Conservation (phyloP, 2,797 vertebrate species). For the Thalassophryne amazonica region DNA sequence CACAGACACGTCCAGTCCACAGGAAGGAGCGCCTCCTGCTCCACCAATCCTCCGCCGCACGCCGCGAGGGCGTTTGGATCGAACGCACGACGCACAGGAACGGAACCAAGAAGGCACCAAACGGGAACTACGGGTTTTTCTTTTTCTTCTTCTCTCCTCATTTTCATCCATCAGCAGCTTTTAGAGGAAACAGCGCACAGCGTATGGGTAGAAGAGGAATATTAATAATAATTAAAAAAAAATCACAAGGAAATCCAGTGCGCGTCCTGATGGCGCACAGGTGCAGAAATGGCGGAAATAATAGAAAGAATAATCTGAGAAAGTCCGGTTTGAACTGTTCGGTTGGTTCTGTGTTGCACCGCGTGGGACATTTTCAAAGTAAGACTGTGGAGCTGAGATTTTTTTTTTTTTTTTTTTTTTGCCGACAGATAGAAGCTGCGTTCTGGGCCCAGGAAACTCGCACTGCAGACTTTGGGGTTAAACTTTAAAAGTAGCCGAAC, state of each 20-base stretch:
- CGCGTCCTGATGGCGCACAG: conserved; percentile 64
- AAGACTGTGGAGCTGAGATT: conserved; percentile 12
- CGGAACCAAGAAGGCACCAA: conserved; percentile 66
- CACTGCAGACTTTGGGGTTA: too few species aligned
- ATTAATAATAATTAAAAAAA: conserved; percentile 9
- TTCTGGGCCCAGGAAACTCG: too few species aligned
- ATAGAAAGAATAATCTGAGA: not conserved
- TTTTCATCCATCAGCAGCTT: conserved; percentile 17
- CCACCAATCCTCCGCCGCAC: conserved; percentile 55
- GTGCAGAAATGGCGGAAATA: conserved; percentile 77
- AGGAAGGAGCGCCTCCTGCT: conserved; percentile 36
- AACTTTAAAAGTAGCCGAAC: too few species aligned
- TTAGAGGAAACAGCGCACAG: conserved; percentile 14
- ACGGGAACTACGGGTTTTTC: conserved; percentile 56
- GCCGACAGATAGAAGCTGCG: not conserved
- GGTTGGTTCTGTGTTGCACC: not conserved
- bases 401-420: not conserved
- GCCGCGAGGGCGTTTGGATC: conserved; percentile 45
- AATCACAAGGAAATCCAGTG: conserved; percentile 55
- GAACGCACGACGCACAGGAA: conserved; percentile 63
- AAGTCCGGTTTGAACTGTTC: conserved; percentile 15
- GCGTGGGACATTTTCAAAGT: conserved; percentile 22
- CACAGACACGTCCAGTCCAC: conserved; percentile 66
- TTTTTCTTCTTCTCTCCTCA: conserved; percentile 7
- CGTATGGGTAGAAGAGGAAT: conserved; percentile 22